Conservation (phyloP, 2,113 vertebrate species). For the Lagenorhynchus albirostris region DNA sequence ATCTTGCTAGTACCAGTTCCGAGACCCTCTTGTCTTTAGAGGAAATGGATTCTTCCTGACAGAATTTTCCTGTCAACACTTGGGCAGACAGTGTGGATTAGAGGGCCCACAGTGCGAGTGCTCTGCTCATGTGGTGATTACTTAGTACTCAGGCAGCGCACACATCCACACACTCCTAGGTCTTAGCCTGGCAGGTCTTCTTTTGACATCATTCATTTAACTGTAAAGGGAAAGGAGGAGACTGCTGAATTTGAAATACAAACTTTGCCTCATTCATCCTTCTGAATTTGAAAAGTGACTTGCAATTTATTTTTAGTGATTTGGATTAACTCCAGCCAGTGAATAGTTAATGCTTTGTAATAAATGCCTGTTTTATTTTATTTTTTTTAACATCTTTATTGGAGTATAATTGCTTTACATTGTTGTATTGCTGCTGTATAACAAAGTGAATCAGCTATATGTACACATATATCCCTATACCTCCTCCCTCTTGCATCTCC, state of each 20-base stretch:
- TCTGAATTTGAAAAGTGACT: neutral
- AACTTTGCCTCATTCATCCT: neutral
- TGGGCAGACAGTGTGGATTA: neutral
- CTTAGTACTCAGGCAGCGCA: neutral
- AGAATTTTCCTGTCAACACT: neutral
- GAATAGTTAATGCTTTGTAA: neutral
- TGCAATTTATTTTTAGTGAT: neutral
- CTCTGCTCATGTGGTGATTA: no score
- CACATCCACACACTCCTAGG: neutral
- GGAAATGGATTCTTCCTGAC: conserved; percentile 40
- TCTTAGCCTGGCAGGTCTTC: conserved; percentile 1
- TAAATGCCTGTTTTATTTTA: neutral
- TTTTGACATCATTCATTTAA: conserved; percentile 47
- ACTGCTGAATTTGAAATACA: neutral
- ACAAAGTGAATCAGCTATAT: no score
- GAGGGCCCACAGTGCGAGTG: neutral
- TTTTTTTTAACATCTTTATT: no score
- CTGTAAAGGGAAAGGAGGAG: neutral
- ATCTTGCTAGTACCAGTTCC: neutral
- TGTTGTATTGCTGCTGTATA: no score
- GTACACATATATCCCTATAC: no score
- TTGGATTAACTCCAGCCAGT: neutral
- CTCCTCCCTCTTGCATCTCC: no score
- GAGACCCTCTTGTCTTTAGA: neutral
- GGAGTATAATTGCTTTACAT: no score